Evolutionary conservation across 2,888 invertebrate species (phyloP).

Genomic region (Yponomeuta sedellus): DNA sequence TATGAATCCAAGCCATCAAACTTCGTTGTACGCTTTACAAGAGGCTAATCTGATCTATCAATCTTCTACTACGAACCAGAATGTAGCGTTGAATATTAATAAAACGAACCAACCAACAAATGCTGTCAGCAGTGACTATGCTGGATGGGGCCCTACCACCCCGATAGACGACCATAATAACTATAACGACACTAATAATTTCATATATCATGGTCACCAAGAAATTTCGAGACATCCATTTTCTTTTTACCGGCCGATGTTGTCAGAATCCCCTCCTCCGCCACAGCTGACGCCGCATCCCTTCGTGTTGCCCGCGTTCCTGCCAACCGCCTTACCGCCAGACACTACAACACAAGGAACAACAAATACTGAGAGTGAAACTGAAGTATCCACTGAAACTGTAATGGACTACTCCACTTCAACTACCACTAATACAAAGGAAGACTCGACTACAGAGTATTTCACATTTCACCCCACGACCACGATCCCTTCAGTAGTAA

Average conservation of each 20-base stretch:
- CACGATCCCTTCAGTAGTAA: background rate
- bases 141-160: slow-evolving; percentile 70
- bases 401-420: slow-evolving; percentile 33
- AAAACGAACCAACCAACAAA: slow-evolving; percentile 39
- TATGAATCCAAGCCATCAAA: slow-evolving; percentile 30
- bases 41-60: slow-evolving; percentile 81
- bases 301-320: slow-evolving; percentile 39
- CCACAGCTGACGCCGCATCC: slow-evolving; percentile 41
- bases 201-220: slow-evolving; percentile 49
- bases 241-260: slow-evolving; percentile 55
- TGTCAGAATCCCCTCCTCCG: slow-evolving; percentile 52
- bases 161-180: slow-evolving; percentile 41
- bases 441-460: slow-evolving; percentile 44
- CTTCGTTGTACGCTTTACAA: slow-evolving; percentile 73
- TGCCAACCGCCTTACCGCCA: slow-evolving; percentile 52
- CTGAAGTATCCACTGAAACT: slow-evolving; percentile 38
- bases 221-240: slow-evolving; percentile 46
- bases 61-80: slow-evolving; percentile 72
- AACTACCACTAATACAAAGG: slow-evolving; percentile 27
- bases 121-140: slow-evolving; percentile 63
- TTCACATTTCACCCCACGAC: slow-evolving; percentile 34
- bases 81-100: slow-evolving; percentile 56
- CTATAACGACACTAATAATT: slow-evolving; percentile 57
- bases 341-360: slow-evolving; percentile 26
- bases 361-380: slow-evolving; percentile 27